Evolutionary conservation across 2,113 vertebrate species (phyloP), one percentile per base, ranked within the genome.

Genomic region (Parus major): DNA sequence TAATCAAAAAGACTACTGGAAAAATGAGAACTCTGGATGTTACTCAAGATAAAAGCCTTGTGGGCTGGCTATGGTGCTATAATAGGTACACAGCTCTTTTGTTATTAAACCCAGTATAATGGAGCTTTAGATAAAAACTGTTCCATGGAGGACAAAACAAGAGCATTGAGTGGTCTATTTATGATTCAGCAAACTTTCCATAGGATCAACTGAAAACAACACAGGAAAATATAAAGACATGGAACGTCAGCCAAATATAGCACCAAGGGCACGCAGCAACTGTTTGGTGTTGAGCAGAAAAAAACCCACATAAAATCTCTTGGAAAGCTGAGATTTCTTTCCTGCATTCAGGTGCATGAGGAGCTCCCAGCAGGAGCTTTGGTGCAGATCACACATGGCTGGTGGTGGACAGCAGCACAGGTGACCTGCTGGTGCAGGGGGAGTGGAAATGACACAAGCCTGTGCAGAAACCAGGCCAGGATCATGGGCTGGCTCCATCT

Each of bases 111-210:
- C 29, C 11, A 77, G 31, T 80, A 80, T 33, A 81, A 78, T 81
- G 41, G 44, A 78, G 16, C 8, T 66, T 46, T 65, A 72, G 66
- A 81, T 80, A 60, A 91, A 90, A 93, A 69, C 64, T 10, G 0
- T 88, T 93, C 84, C 86, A 31, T n/a, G 31, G 10, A 35, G 19
- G 28, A 64, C 66, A 79, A 88, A 95, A 49, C 2, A 3, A 61
- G n/a, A 76, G 5, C 1, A 0, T 11, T 88, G 36, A 86, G 17
- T n/a, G n/a, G 31, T 3, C 4, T 57, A 82, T 84, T 94, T 90
- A 70, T 89, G 88, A 93, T 82, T 82, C 68, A 75, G 22, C 92
- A 90, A 92, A 82, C 27, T 65, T 96, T 89, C 78, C 84, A 31
- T 39, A 65, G 46, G 27, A 83, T 55, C 63, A 94, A 57, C 9